Evolutionary conservation across 2,888 invertebrate genomes (phyloP).

Genomic region (Meteorus cinctellus): DNA sequence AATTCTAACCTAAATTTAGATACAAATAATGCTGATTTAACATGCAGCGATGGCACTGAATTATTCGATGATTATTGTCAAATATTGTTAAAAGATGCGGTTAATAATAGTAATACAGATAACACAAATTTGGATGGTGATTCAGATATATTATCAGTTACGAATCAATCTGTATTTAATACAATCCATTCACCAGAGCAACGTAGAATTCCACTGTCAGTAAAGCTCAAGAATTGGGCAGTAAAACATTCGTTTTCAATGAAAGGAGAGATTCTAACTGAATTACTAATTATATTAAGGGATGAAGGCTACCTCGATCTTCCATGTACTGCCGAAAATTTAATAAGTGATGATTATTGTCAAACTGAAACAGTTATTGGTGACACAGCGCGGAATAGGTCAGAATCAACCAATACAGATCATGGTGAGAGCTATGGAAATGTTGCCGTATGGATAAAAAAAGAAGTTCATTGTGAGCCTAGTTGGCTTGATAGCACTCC

Average conservation of each 20-base stretch:
- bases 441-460: conserved; percentile 25
- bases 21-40: conserved; percentile 10
- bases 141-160: conserved; percentile 10
- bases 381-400: background rate
- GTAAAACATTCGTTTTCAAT: conserved; percentile 1
- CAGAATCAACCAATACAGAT: background rate
- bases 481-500: background rate
- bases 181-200: background rate
- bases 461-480: conserved; percentile 23
- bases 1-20: conserved; percentile 22
- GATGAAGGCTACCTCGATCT: conserved; percentile 34
- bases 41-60: conserved; percentile 9
- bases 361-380: background rate
- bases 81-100: conserved; percentile 26
- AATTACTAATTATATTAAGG: conserved; percentile 23
- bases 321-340: background rate
- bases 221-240: conserved; percentile 25
- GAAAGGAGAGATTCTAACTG: conserved; percentile 7
- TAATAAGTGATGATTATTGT: background rate
- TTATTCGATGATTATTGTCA: conserved; percentile 33
- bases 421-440: conserved; percentile 11
- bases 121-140: conserved; percentile 16
- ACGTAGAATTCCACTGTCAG: background rate
- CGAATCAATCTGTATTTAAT: conserved; percentile 5
- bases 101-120: conserved; percentile 16